These are phyloP conservation scores for Catocala sponsa DNA, from an alignment of 2,888 invertebrate species.

Conservation along the genomic window DNA sequence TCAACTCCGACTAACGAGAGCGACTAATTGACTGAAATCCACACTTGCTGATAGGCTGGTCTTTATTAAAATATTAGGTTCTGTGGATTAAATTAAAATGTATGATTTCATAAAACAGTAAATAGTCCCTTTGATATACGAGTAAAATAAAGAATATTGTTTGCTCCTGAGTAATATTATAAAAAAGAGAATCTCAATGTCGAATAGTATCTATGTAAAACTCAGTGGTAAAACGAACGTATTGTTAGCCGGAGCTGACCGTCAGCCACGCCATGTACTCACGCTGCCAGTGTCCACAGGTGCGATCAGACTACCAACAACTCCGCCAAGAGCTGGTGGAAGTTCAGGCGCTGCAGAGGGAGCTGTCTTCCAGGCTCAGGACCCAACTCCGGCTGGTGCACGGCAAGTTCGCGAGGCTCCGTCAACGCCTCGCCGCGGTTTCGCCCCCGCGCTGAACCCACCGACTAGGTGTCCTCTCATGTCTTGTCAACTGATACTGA, in stretches of 20 bases:
- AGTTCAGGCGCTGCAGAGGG: constrained; percentile 93
- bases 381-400: constrained; percentile 92
- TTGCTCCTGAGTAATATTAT: too few species aligned
- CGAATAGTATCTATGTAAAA: too few species aligned
- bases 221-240: too few species aligned
- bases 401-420: constrained; percentile 91
- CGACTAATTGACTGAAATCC: not conserved
- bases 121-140: too few species aligned
- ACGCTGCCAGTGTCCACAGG: constrained; percentile 64
- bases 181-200: too few species aligned
- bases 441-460: constrained; percentile 69
- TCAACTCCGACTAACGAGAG: constrained; percentile 48
- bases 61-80: too few species aligned
- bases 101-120: too few species aligned
- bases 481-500: constrained; percentile 13
- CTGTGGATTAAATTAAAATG: too few species aligned
- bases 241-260: constrained; percentile 47
- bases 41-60: not conserved
- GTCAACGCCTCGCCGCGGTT: constrained; percentile 90
- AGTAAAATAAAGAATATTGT: too few species aligned
- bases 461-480: constrained; percentile 25
- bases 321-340: constrained; percentile 93
- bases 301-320: constrained; percentile 93
- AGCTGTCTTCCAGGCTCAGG: constrained; percentile 92
- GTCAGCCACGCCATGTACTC: constrained; percentile 12